Evolutionary conservation across 2,797 vertebrate genomes (phyloP), one percentile per base, ranked within the genome.

Genomic region (Holocentrus rufus): DNA sequence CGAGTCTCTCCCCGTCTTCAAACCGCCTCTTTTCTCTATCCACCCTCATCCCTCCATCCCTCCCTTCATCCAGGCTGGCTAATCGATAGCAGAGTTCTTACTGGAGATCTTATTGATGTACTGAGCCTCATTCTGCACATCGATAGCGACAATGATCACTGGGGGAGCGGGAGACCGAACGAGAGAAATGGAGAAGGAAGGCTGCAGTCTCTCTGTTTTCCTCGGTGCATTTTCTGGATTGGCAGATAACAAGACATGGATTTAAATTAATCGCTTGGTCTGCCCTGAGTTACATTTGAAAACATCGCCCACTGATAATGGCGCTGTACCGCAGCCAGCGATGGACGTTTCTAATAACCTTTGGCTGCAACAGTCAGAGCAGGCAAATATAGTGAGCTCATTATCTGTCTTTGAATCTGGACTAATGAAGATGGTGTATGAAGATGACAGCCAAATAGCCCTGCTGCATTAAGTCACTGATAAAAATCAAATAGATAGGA

Each of bases 81-180:
- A 84, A 89, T 89, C 86, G 4, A 91, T 91, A 58, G 44, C 78
- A 49, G 81, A 87, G 81, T 90, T 90, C 88, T 90, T 85, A 84
- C 78, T 68, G 78, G 60, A 78, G 82, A 89, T 85, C 70, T 57
- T 79, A 89, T 85, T 84, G 90, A 90, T 68, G 49, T 17, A 61
- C 66, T 59, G 75, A 87, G 71, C 80, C 83, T 87, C 78, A 65
- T 74, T 82, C 53, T 27, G 31, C 85, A 79, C 80, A 81, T 88
- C 87, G 69, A 82, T 85, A 84, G 80, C 79, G 81, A 81, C 85
- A 86, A 85, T 88, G 88, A 90, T 87, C 78, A 85, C 82, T 65
- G 7, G 30, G 54, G 52, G 54, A 56, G 59, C 74, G 49, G 11
- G 20, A 67, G 65, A 61, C 5, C 13, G 22, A 61, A 18, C 11